A percentile compares a stretch with the other conserved stretches of the same genome.
Evolutionary conservation across 2,888 invertebrate genomes (phyloP).

Genomic region (Empis livida): DNA sequence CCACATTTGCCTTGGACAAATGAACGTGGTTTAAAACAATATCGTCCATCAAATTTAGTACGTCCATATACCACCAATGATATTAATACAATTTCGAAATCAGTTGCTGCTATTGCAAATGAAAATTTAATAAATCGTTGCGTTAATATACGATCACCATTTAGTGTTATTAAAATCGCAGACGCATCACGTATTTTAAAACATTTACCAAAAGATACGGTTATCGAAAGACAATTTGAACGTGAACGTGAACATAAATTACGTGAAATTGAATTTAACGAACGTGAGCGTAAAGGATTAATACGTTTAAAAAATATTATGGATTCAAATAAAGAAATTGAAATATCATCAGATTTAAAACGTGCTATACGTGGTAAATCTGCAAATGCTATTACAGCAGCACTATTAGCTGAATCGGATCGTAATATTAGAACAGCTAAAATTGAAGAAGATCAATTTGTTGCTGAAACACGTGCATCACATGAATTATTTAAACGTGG

Average conservation of each 20-base stretch:
- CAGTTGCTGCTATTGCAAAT: slow-evolving; percentile 56
- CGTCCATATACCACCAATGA: slow-evolving; percentile 55
- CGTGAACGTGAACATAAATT: slow-evolving; percentile 35
- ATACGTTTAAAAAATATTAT: slow-evolving; percentile 20
- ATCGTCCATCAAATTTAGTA: slow-evolving; percentile 50
- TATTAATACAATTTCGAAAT: slow-evolving; percentile 49
- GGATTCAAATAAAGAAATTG: slow-evolving; percentile 40
- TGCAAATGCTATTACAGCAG: slow-evolving; percentile 56
- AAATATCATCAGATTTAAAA: slow-evolving; percentile 39
- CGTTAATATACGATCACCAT: slow-evolving; percentile 33
- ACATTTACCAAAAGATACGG: slow-evolving; percentile 36
- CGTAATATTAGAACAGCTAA: slow-evolving; percentile 32
- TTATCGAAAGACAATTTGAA: slow-evolving; percentile 34
- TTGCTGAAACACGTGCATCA: slow-evolving; percentile 21
- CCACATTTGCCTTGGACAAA: slow-evolving; percentile 63
- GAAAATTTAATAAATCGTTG: slow-evolving; percentile 42
- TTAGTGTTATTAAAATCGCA: slow-evolving; percentile 40
- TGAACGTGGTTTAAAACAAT: slow-evolving; percentile 54
- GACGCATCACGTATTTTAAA: slow-evolving; percentile 40
- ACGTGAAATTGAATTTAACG: slow-evolving; percentile 39
- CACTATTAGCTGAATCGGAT: slow-evolving; percentile 46
- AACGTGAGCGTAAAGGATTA: slow-evolving; percentile 22
- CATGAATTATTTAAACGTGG: slow-evolving; percentile 15
- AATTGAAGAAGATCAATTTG: slow-evolving; percentile 26
- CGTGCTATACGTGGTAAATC: slow-evolving; percentile 55